Conservation (phyloP, 2,888 invertebrate species). For the Geophilus truncorum region DNA sequence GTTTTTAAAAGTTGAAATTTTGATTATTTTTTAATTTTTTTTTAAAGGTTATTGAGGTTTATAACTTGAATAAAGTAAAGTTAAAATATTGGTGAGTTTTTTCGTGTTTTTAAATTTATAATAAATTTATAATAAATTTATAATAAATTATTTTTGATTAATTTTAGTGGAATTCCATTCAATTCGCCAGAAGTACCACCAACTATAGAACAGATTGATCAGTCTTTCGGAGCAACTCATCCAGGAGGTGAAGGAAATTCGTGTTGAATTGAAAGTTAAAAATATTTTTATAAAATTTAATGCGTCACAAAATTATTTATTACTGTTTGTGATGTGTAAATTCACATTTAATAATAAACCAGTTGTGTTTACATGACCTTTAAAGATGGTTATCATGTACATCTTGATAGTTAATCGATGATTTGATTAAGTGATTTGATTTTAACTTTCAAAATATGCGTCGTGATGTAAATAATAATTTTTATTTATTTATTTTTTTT, state of each 20-base stretch:
- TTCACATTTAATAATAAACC: too few species aligned
- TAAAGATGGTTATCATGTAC: too few species aligned
- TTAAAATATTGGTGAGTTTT: conserved; percentile 85
- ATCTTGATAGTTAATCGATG: too few species aligned
- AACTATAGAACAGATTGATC: conserved; percentile 96
- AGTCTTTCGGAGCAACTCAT: conserved; percentile 97
- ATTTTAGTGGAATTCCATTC: conserved; percentile 68
- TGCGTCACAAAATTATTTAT: too few species aligned
- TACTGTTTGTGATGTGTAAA: too few species aligned
- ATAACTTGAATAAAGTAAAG: conserved; percentile 93
- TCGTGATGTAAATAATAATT: conserved; percentile 25
- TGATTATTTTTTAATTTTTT: conserved; percentile 33
- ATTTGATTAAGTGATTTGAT: background rate
- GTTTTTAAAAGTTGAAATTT: background rate
- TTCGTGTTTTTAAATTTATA: background rate
- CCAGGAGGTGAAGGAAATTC: conserved; percentile 77
- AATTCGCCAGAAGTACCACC: conserved; percentile 92
- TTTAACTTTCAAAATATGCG: background rate
- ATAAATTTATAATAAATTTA: conserved; percentile 18
- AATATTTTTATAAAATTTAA: too few species aligned
- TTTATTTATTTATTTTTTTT: conserved; percentile 28
- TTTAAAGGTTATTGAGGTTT: conserved; percentile 84
- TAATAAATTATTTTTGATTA: conserved; percentile 39
- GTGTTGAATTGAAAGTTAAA: too few species aligned
- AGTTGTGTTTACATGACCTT: too few species aligned